phyloP scores from a whole-genome alignment of 2,797 vertebrate species.

The Carduelis carduelis region DNA sequence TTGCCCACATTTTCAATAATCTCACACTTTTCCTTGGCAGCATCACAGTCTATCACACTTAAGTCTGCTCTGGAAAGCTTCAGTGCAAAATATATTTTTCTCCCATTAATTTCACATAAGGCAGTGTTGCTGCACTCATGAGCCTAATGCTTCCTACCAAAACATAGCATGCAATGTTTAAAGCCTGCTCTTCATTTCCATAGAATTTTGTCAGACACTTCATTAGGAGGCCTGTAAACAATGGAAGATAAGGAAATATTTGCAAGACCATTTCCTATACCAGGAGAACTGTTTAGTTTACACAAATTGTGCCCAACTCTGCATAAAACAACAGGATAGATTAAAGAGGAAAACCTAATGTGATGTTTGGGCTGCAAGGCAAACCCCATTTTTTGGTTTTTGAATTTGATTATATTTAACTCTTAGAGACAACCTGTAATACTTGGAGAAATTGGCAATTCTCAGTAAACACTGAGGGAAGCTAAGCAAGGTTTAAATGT shows the following conservation, averaged over 20 bases:
- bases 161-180: not conserved
- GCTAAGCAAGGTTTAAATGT: not conserved
- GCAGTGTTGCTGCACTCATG: not conserved
- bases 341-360: not conserved
- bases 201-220: not conserved
- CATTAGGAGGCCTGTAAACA: not conserved
- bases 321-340: not conserved
- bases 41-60: not conserved
- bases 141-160: not conserved
- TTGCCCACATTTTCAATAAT: not conserved
- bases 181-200: not conserved
- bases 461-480: not conserved
- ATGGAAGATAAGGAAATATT: not conserved
- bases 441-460: not conserved
- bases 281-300: not conserved
- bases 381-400: not conserved
- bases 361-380: not conserved
- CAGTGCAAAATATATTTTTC: not conserved
- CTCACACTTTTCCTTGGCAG: not conserved
- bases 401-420: not conserved
- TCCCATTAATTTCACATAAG: not conserved
- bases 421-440: not conserved
- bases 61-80: not conserved
- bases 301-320: not conserved
- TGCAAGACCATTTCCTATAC: not conserved